phyloP scores from a whole-genome alignment of 2,888 invertebrate genomes.

The Tuta absoluta region DNA sequence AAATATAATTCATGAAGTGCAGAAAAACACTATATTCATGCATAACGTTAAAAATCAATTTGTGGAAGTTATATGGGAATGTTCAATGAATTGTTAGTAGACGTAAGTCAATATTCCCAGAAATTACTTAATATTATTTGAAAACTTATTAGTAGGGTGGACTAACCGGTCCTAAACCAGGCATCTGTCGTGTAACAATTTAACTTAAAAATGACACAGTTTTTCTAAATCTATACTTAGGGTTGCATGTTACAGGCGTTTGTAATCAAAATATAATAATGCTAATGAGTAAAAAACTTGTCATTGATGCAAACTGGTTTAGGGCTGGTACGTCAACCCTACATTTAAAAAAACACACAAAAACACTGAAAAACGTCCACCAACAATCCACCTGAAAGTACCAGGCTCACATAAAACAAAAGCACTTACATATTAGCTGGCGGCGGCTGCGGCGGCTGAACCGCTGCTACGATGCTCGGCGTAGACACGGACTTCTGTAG shows the following conservation, averaged over 20 bases:
- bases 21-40: not conserved
- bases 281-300: too few relatives aligned
- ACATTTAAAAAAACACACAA: not conserved
- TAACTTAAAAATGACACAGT: too few relatives aligned
- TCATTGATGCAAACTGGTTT: too few relatives aligned
- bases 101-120: not conserved
- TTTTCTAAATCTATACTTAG: too few relatives aligned
- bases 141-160: too few relatives aligned
- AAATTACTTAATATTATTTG: too few relatives aligned
- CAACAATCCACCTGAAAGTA: not conserved
- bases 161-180: too few relatives aligned
- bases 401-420: constrained; percentile 9
- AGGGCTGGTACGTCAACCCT: too few relatives aligned
- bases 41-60: not conserved
- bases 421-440: constrained; percentile 61
- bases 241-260: too few relatives aligned
- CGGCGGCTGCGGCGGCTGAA: constrained; percentile 63
- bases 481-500: constrained; percentile 95
- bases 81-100: not conserved
- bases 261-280: too few relatives aligned
- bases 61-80: not conserved
- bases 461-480: constrained; percentile 89
- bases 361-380: constrained; percentile 9
- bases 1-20: not conserved
- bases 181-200: too few relatives aligned